Evolutionary conservation across 2,888 invertebrate species (phyloP).

Genomic region (Sarcophaga carnaria): DNA sequence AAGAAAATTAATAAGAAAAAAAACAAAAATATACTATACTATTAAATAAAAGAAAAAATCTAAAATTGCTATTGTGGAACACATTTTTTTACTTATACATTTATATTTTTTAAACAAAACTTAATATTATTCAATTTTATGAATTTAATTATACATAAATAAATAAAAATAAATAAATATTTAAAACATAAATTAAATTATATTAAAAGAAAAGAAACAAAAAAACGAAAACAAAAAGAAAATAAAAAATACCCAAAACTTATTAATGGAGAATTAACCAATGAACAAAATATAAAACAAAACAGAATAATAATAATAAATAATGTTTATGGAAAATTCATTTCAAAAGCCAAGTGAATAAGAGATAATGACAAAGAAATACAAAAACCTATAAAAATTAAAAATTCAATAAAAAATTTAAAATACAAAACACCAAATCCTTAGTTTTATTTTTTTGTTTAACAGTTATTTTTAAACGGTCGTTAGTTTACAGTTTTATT

Average conservation of each 20-base stretch:
- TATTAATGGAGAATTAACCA: conserved; percentile 64
- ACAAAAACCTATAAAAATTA: conserved; percentile 57
- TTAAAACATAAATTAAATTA: conserved; percentile 73
- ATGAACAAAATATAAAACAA: conserved; percentile 51
- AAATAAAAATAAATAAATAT: conserved; percentile 61
- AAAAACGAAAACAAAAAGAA: conserved; percentile 34
- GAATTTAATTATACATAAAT: conserved; percentile 74
- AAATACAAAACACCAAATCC: conserved; percentile 66
- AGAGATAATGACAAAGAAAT: conserved; percentile 50
- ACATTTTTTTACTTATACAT: conserved; percentile 76
- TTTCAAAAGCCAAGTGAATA: conserved; percentile 66
- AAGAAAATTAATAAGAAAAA: conserved; percentile 70
- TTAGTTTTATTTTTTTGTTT: conserved; percentile 19
- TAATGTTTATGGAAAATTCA: conserved; percentile 64
- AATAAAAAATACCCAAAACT: conserved; percentile 56
- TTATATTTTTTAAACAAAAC: conserved; percentile 74
- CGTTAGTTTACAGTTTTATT: too few species aligned
- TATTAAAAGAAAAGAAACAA: conserved; percentile 68
- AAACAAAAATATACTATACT: conserved; percentile 86
- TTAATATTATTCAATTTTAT: conserved; percentile 75
- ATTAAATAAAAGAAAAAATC: conserved; percentile 58
- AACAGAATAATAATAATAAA: conserved; percentile 38
- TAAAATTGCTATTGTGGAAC: conserved; percentile 74
- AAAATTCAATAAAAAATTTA: conserved; percentile 67
- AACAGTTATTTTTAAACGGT: too few species aligned